Evolutionary conservation across 2,113 vertebrate species (phyloP).

Genomic region (Forbesichthys agassizii): DNA sequence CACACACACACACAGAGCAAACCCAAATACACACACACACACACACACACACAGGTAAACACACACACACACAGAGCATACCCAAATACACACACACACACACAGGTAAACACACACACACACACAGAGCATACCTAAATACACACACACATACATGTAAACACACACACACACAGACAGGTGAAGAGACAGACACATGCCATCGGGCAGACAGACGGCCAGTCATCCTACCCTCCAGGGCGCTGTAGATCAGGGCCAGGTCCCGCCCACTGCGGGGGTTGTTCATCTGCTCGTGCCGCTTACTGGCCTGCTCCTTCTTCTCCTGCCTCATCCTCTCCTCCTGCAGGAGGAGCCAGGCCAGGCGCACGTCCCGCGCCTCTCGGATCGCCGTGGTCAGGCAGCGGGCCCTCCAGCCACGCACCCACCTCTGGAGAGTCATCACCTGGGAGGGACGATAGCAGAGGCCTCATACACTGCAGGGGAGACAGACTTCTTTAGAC

Average conservation of each 20-base stretch:
- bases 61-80: neutral
- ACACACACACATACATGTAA: conserved; percentile 6
- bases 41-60: neutral
- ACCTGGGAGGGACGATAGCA: conserved; percentile 65
- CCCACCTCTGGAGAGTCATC: conserved; percentile 82
- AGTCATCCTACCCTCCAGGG: conserved; percentile 83
- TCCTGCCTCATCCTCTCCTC: conserved; percentile 71
- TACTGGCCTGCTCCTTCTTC: conserved; percentile 76
- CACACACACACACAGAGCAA: neutral
- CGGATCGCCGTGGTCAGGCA: conserved; percentile 70
- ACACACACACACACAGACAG: neutral
- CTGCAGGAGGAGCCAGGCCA: conserved; percentile 79
- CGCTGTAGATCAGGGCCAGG: conserved; percentile 86
- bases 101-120: neutral
- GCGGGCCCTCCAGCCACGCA: conserved; percentile 82
- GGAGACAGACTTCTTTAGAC: too few relatives aligned
- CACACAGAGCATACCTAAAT: neutral
- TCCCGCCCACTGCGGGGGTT: conserved; percentile 85
- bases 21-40: neutral
- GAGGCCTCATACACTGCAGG: too few relatives aligned
- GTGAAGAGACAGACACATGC: conserved; percentile 1
- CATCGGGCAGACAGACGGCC: neutral
- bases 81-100: neutral
- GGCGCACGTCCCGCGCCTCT: conserved; percentile 63
- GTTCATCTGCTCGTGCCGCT: conserved; percentile 78